Percentiles rank a stretch among this genome's conserved stretches.
These are phyloP conservation scores for Ernsta delagoae DNA, from an alignment of 2,888 invertebrate species.

Conservation along the genomic window DNA sequence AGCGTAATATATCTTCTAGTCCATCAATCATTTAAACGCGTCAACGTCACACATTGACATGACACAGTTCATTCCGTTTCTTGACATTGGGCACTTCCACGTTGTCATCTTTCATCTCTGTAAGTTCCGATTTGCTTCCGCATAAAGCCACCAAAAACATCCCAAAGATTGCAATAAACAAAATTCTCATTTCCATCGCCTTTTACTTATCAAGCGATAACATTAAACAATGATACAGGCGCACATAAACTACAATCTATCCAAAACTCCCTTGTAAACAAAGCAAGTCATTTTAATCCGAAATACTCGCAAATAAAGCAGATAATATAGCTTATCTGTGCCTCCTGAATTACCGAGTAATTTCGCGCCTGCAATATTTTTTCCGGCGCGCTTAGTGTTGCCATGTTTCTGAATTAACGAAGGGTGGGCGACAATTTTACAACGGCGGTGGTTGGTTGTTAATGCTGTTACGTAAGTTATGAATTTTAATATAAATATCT, in stretches of 20 bases:
- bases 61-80: too few species aligned
- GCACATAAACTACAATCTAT: constrained; percentile 34
- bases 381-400: constrained; percentile 29
- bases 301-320: constrained; percentile 35
- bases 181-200: constrained; percentile 5
- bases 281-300: constrained; percentile 34
- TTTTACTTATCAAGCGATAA: constrained; percentile 10
- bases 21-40: too few species aligned
- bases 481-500: neutral
- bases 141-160: neutral
- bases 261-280: constrained; percentile 20
- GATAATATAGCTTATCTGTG: constrained; percentile 35
- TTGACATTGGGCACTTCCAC: too few species aligned
- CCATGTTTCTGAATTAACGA: constrained; percentile 36
- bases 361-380: constrained; percentile 35
- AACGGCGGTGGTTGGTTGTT: constrained; percentile 11
- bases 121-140: neutral
- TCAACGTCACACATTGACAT: too few species aligned
- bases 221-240: constrained; percentile 19
- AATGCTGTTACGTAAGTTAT: neutral
- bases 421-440: constrained; percentile 31
- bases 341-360: constrained; percentile 34
- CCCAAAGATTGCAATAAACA: neutral
- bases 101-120: too few species aligned
- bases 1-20: too few species aligned